Conservation (phyloP, 1,140 invertebrate species). For the Mya arenaria region DNA sequence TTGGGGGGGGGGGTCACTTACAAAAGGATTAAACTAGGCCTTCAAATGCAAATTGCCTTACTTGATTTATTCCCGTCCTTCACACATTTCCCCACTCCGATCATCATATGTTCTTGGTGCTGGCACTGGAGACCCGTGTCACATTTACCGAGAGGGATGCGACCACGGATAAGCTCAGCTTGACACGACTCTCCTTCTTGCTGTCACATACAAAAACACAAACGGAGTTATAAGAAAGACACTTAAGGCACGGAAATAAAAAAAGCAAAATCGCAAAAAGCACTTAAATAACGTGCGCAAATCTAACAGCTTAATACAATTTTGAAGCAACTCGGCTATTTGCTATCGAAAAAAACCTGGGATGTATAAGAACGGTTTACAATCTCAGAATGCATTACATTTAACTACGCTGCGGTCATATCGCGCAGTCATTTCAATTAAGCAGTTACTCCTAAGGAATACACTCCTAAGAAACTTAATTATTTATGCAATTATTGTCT, state of each 20-base stretch:
- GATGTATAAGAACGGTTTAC: too few relatives aligned
- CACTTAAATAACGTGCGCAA: neutral
- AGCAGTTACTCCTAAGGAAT: too few relatives aligned
- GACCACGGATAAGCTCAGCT: neutral
- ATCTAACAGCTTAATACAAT: neutral
- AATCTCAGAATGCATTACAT: too few relatives aligned
- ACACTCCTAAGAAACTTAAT: too few relatives aligned
- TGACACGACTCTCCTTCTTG: slow-evolving; percentile 41
- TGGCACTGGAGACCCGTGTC: slow-evolving; percentile 35
- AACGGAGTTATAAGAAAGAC: neutral
- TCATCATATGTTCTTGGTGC: slow-evolving; percentile 17
- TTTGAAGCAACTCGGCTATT: too few relatives aligned
- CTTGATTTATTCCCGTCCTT: neutral
- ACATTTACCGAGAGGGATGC: slow-evolving; percentile 17
- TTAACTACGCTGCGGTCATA: too few relatives aligned
- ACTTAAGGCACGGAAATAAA: neutral
- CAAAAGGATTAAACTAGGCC: too few relatives aligned
- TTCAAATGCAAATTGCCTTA: too few relatives aligned
- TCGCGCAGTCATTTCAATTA: too few relatives aligned
- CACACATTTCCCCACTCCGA: slow-evolving; percentile 30
- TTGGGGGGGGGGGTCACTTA: too few relatives aligned
- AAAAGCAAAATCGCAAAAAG: neutral
- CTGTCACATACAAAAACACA: neutral
- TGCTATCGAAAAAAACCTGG: too few relatives aligned
- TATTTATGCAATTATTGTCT: too few relatives aligned